Evolutionary conservation across 1,140 invertebrate species (phyloP), one percentile per base, ranked within the genome.

Genomic region (Saccostrea cuccullata): DNA sequence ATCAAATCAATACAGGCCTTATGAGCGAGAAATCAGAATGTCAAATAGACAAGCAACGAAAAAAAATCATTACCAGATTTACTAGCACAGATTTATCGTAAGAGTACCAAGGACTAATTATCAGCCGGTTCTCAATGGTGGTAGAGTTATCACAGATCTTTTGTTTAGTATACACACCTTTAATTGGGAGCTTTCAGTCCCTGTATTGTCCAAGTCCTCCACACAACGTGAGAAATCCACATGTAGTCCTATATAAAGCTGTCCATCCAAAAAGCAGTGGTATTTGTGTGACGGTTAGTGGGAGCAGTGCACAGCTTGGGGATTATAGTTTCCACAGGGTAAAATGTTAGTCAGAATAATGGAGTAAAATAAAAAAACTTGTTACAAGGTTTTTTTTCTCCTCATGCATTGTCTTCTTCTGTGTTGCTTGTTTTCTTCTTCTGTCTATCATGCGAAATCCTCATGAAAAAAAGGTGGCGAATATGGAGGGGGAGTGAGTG

Each of bases 11-110:
- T 77, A 77, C 70, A 26, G 30, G 70, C 26, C 70, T 77, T 77
- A 77, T 77, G 70, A 77, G 70, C 13, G 70, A 30, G 13, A 77
- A 30, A 77, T 77, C 70, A 77, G 70, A 77, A 77, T 30, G 70
- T 26, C 26, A 77, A 77, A 77, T 36, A 77, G 26, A 77, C 70
- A 77, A 77, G 70, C 70, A 77, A 30, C 60, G 30, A 26, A 30
- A 77, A 36, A 77, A 77, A 77, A 77, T 77, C 70, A 77, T 77
- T 77, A 77, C 70, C 70, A 77, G 70, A 77, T 77, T 77, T 77
- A 36, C 30, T 30, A 77, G 70, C 30, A 77, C 70, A 77, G 23
- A 77, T 77, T 77, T 13, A 73, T 9, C 26, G 26, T 26, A 77
- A 13, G 67, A 30, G 12, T 73, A 30, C 23, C 70, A 36, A 30